Percentiles rank a stretch among this genome's conserved stretches.
These are phyloP conservation scores for Rhyzopertha dominica DNA, from an alignment of 1,140 invertebrate genomes.

Conservation along the genomic window DNA sequence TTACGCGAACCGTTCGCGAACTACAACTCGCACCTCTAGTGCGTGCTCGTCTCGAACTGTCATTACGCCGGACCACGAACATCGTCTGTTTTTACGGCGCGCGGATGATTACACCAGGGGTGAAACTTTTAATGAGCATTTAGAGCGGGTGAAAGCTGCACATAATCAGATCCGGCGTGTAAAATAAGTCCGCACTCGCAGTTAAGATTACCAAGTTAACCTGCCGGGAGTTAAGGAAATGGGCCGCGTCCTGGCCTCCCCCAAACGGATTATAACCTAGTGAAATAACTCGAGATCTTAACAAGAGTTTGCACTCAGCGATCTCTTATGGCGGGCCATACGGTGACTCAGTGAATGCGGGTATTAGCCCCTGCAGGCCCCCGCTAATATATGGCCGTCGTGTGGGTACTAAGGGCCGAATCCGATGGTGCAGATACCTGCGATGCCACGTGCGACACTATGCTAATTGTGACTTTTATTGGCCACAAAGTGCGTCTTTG, in stretches of 20 bases:
- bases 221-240: constrained; percentile 19
- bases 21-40: no score
- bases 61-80: no score
- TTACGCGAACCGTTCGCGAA: no score
- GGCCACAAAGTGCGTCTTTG: no score
- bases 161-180: constrained; percentile 14
- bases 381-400: constrained; percentile 26
- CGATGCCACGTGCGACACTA: no score
- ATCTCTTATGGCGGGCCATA: constrained; percentile 26
- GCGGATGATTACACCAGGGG: constrained; percentile 5
- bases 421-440: no score
- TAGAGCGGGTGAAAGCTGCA: constrained; percentile 10
- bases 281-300: constrained; percentile 26
- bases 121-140: constrained; percentile 14
- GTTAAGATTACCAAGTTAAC: constrained; percentile 21
- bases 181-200: constrained; percentile 15
- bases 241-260: constrained; percentile 13
- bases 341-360: constrained; percentile 16
- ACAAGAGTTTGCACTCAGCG: constrained; percentile 31
- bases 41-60: no score
- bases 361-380: constrained; percentile 18
- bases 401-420: no score
- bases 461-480: no score
- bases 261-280: constrained; percentile 18
- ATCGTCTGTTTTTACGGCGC: constrained; percentile 16